Conservation (phyloP, 2,113 vertebrate species). For the Rhabdornis inornatus region DNA sequence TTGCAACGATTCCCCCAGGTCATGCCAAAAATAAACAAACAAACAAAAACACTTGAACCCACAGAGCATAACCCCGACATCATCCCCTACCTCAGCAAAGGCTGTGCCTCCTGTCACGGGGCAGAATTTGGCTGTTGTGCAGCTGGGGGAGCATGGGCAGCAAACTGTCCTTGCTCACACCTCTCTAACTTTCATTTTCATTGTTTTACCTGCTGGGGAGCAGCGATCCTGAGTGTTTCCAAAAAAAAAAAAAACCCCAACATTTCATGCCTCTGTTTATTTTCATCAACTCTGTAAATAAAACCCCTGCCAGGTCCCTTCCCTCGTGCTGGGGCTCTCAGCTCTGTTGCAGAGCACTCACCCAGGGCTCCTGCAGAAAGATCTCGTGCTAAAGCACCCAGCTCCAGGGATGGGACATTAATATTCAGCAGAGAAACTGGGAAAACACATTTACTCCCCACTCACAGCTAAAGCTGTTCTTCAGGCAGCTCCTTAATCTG, state of each 20-base stretch:
- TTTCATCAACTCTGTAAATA: not conserved
- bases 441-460: constrained; percentile 33
- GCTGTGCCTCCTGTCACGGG: not conserved
- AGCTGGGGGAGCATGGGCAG: not conserved
- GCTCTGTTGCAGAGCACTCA: not conserved
- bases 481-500: constrained; percentile 23
- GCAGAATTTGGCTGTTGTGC: not conserved
- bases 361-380: not conserved
- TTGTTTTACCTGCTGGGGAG: not conserved
- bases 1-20: accelerated
- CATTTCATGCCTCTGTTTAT: not conserved
- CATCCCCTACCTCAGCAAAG: accelerated
- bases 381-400: not conserved
- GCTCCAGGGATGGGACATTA: not conserved
- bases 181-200: not conserved
- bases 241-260: not conserved
- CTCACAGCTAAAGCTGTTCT: constrained; percentile 34
- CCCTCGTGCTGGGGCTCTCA: not conserved
- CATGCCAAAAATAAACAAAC: too few relatives aligned
- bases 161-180: not conserved
- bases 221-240: not conserved
- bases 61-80: accelerated
- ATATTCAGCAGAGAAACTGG: not conserved
- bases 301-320: not conserved
- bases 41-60: not conserved